phyloP scores from a whole-genome alignment of 2,797 vertebrate genomes.

The Gymnothorax javanicus region DNA sequence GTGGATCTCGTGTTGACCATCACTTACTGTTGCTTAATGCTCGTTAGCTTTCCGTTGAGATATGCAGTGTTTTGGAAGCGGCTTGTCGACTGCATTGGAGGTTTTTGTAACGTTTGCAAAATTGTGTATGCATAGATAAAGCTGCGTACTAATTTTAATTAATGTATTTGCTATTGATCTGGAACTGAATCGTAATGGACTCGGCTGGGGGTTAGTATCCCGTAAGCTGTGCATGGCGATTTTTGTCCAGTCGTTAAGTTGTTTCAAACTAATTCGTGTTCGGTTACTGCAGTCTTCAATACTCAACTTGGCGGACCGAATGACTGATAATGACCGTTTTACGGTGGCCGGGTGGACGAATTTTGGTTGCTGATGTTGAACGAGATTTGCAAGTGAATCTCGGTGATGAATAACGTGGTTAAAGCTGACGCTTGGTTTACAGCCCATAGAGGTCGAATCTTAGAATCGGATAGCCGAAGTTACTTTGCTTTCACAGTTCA shows the following conservation, averaged over 20 bases:
- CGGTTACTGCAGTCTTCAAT: neutral
- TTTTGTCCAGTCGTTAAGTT: neutral
- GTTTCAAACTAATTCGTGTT: neutral
- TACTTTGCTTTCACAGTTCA: neutral
- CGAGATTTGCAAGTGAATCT: neutral
- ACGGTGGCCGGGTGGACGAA: neutral
- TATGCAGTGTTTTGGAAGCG: neutral
- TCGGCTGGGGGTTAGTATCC: neutral
- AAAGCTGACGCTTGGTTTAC: neutral
- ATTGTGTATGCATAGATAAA: neutral
- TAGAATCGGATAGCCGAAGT: neutral
- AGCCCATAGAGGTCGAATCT: neutral
- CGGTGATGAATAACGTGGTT: neutral
- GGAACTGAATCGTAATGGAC: constrained; percentile 13
- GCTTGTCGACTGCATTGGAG: neutral
- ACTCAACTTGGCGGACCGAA: neutral
- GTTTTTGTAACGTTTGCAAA: neutral
- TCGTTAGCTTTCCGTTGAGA: neutral
- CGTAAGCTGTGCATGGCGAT: neutral
- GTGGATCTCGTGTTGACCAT: neutral
- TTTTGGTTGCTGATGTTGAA: neutral
- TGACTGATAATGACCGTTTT: neutral
- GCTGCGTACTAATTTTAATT: neutral
- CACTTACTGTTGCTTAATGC: neutral
- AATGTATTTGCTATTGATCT: constrained; percentile 14